Evolutionary conservation across 2,888 invertebrate genomes (phyloP).

Genomic region (Dioctria rufipes): DNA sequence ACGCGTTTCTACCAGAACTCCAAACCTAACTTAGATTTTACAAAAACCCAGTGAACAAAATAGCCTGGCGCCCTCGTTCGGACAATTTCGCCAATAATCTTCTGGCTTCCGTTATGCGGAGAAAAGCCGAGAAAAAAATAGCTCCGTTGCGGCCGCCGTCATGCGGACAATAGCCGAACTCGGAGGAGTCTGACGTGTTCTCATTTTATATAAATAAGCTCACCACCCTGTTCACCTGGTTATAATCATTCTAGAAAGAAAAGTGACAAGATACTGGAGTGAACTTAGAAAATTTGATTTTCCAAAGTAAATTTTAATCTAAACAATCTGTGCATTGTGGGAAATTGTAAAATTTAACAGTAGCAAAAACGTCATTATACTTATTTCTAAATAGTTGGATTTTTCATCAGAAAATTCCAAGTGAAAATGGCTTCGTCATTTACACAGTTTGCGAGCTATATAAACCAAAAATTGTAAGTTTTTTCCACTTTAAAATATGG

Average conservation of each 20-base stretch:
- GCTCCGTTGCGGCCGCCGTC: too few relatives aligned
- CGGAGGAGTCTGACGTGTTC: slow-evolving; percentile 17
- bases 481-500: background rate
- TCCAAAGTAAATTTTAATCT: slow-evolving; percentile 25
- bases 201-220: slow-evolving; percentile 22
- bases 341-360: slow-evolving; percentile 1
- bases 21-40: too few relatives aligned
- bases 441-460: slow-evolving; percentile 63
- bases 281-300: background rate
- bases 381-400: background rate
- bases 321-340: slow-evolving; percentile 1
- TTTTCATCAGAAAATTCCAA: slow-evolving; percentile 5
- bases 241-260: slow-evolving; percentile 29
- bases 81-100: too few relatives aligned
- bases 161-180: too few relatives aligned
- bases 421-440: slow-evolving; percentile 47
- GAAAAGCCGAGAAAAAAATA: too few relatives aligned
- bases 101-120: too few relatives aligned
- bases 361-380: background rate
- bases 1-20: too few relatives aligned
- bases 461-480: slow-evolving; percentile 68
- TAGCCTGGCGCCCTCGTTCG: too few relatives aligned
- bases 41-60: too few relatives aligned
- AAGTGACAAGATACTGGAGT: background rate
- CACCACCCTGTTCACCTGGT: slow-evolving; percentile 5